A percentile compares a stretch with the other conserved stretches of the same genome.
phyloP scores from a whole-genome alignment of 2,888 invertebrate genomes.

The Chalcis sispes region DNA sequence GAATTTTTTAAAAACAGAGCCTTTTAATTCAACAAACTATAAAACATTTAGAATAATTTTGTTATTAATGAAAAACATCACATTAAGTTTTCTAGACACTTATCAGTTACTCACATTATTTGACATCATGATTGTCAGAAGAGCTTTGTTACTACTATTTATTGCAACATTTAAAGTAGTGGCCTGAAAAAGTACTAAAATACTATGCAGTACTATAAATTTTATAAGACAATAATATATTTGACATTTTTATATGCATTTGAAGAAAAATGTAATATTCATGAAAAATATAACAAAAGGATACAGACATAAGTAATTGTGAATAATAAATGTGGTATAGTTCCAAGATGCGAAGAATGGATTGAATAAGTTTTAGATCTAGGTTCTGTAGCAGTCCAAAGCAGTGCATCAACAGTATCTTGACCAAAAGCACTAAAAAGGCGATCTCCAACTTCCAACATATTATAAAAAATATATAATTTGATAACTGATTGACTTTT shows the following conservation, averaged over 20 bases:
- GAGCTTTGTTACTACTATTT: slow-evolving; percentile 98
- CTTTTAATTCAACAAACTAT: slow-evolving; percentile 99
- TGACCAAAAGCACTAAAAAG: slow-evolving; percentile 98
- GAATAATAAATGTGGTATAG: slow-evolving; percentile 93
- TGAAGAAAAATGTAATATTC: slow-evolving; percentile 6
- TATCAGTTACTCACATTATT: slow-evolving; percentile 90
- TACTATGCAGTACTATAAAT: slow-evolving; percentile 85
- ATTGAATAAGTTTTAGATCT: slow-evolving; percentile 79
- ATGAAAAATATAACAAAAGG: slow-evolving; percentile 79
- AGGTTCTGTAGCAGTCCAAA: slow-evolving; percentile 99
- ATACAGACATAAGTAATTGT: slow-evolving; percentile 96
- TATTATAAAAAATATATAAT: slow-evolving; percentile 99
- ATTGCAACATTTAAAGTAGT: slow-evolving; percentile 99
- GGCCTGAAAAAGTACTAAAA: slow-evolving; percentile 95
- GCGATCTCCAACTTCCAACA: slow-evolving; percentile 98
- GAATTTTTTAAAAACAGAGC: slow-evolving; percentile 99
- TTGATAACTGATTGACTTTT: slow-evolving; percentile 99
- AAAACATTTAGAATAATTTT: slow-evolving; percentile 66
- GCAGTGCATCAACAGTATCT: slow-evolving; percentile 97
- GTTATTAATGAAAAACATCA: not conserved
- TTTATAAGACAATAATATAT: slow-evolving; percentile 57
- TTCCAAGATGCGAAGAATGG: slow-evolving; percentile 85
- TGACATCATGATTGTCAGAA: slow-evolving; percentile 99
- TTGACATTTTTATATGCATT: not conserved
- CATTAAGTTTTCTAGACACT: not conserved